Conservation (phyloP, 1,140 invertebrate genomes). For the fruit fly (Drosophila melanogaster) region DNA sequence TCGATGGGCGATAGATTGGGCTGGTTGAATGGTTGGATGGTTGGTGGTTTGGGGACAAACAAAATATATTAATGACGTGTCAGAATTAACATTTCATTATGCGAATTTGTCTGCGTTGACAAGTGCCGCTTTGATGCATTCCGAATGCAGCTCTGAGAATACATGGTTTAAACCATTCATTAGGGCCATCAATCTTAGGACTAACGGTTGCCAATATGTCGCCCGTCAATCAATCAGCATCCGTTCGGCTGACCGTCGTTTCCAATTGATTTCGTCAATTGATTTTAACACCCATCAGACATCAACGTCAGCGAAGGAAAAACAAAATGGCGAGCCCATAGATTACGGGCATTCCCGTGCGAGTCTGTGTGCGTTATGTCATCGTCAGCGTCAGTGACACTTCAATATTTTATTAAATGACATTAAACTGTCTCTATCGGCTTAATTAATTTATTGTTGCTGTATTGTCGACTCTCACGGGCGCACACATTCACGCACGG, state of each 20-base stretch:
- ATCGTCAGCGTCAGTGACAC: conserved; percentile 78
- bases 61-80: conserved; percentile 84
- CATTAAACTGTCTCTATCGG: conserved; percentile 85
- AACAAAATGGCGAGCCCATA: conserved; percentile 76
- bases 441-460: conserved; percentile 85
- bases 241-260: conserved; percentile 72
- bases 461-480: conserved; percentile 68
- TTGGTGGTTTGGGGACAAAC: conserved; percentile 52
- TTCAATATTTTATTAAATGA: conserved; percentile 85
- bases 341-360: conserved; percentile 30
- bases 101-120: conserved; percentile 53
- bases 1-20: conserved; percentile 1
- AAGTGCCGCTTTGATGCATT: conserved; percentile 26
- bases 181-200: conserved; percentile 67
- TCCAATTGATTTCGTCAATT: conserved; percentile 85
- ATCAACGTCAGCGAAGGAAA: conserved; percentile 60
- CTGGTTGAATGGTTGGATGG: neutral
- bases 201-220: conserved; percentile 69
- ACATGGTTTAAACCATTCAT: conserved; percentile 21
- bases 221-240: conserved; percentile 79
- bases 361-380: conserved; percentile 44
- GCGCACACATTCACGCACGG: conserved; percentile 6
- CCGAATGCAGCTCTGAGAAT: conserved; percentile 33
- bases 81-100: conserved; percentile 84
- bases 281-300: conserved; percentile 84